Conservation (phyloP, 2,888 invertebrate species). For the Tanaodytes sp. region DNA sequence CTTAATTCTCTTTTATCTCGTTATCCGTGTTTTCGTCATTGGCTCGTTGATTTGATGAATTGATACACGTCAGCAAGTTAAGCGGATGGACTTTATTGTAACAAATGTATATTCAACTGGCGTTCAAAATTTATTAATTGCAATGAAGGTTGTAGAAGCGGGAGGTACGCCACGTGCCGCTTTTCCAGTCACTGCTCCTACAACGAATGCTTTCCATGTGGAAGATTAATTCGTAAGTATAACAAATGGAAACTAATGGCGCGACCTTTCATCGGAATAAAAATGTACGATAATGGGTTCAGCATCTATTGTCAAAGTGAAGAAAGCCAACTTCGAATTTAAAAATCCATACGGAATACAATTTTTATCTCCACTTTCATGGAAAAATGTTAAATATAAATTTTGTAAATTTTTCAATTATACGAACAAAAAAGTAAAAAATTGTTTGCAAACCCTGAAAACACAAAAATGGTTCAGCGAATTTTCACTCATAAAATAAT, state of each 20-base stretch:
- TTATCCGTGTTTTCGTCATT: too few relatives aligned
- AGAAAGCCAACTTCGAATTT: too few relatives aligned
- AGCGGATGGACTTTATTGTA: constrained; percentile 14
- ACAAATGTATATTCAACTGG: constrained; percentile 31
- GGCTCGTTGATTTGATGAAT: constrained; percentile 1
- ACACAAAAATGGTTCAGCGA: too few relatives aligned
- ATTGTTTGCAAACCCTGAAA: too few relatives aligned
- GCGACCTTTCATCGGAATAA: constrained; percentile 18
- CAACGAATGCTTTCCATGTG: constrained; percentile 20
- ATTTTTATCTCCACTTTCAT: too few relatives aligned
- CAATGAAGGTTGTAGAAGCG: constrained; percentile 12
- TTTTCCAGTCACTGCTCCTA: constrained; percentile 29
- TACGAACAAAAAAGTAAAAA: too few relatives aligned
- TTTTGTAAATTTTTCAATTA: too few relatives aligned
- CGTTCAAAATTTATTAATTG: constrained; percentile 27
- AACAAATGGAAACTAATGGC: constrained; percentile 35
- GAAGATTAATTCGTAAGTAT: constrained; percentile 6
- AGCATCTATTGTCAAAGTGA: background rate
- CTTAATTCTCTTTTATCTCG: too few relatives aligned
- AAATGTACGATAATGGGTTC: constrained; percentile 12
- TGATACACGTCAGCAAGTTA: background rate
- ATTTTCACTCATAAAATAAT: too few relatives aligned
- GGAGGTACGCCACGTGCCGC: constrained; percentile 19
- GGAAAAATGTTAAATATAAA: too few relatives aligned
- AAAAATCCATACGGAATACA: too few relatives aligned